Evolutionary conservation across 2,888 invertebrate genomes (phyloP), one percentile per base, ranked within the genome.

Genomic region (Hirtodrosophila duncani): DNA sequence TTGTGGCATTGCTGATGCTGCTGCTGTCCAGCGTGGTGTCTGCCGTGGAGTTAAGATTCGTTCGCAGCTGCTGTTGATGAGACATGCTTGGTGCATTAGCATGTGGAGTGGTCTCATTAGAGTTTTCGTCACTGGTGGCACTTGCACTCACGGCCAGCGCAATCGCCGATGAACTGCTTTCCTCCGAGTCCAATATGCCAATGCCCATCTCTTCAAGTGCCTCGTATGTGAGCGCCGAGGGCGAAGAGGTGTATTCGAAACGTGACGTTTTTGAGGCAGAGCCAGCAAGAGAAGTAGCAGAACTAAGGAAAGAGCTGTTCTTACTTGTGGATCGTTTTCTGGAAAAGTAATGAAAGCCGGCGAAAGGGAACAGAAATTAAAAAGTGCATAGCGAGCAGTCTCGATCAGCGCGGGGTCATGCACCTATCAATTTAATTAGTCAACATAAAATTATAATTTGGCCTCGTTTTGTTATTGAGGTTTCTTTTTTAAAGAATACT

Each of bases 161-260:
- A 29, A 84, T 79, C 5, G 81, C 81, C 0, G 84, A 86, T 0
- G 87, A 87, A 7, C 85, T 85, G 37, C 85, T 83, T 51, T 88
- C 88, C 56, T 89, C 89, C 7, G 88, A 88, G 39, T 89, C 89
- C 36, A 91, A 81, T 87, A 90, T 89, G 13, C 89, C 88, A 11
- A 91, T 89, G 30, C 91, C 91, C 88, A 90, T 89, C 67, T 91
- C 91, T 63, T 89, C 83, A 17, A 85, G 74, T 29, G 63, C 53
- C 38, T 78, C 79, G 45, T 30, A 66, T 2, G 80, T 71, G 1
- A 78, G 63, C 30, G 53, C 63, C 1, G 77, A 74, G 4, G 77
- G 77, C 3, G 77, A 78, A 7, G 80, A 80, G n/a, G 74, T 49
- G 55, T 71, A 61, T 18, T 80, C 77, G 70, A 60, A 61, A n/a